A percentile compares a stretch with the other conserved stretches of the same genome.
These are phyloP conservation scores for Pollenia labialis DNA, from an alignment of 2,888 invertebrate species.

Conservation along the genomic window DNA sequence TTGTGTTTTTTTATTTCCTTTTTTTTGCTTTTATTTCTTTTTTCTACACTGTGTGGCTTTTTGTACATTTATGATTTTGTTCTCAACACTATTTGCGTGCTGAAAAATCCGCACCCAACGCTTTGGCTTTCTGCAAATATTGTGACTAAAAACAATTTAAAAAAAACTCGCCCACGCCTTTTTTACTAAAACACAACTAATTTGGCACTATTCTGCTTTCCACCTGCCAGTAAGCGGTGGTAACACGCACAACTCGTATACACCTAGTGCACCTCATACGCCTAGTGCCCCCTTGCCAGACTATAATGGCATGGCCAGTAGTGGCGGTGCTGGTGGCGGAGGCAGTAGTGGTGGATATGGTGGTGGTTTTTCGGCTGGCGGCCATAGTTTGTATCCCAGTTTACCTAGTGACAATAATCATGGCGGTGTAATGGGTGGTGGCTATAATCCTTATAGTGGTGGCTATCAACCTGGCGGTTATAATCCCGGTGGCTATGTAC, in stretches of 20 bases:
- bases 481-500: constrained; percentile 75
- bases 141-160: constrained; percentile 43
- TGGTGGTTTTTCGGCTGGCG: constrained; percentile 82
- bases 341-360: constrained; percentile 81
- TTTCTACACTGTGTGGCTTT: constrained; percentile 38
- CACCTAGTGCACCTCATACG: constrained; percentile 78
- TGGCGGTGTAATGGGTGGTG: constrained; percentile 76
- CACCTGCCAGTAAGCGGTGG: constrained; percentile 75
- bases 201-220: constrained; percentile 25
- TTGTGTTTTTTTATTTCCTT: constrained; percentile 20
- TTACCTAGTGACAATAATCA: constrained; percentile 78
- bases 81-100: constrained; percentile 46
- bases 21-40: constrained; percentile 27
- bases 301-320: constrained; percentile 73
- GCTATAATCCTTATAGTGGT: constrained; percentile 79
- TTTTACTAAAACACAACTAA: constrained; percentile 9
- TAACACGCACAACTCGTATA: constrained; percentile 79
- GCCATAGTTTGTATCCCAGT: constrained; percentile 81
- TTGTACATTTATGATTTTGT: constrained; percentile 10
- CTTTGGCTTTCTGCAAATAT: constrained; percentile 50
- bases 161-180: constrained; percentile 7
- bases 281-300: constrained; percentile 78
- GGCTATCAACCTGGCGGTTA: constrained; percentile 73
- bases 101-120: constrained; percentile 32
- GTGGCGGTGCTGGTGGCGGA: constrained; percentile 74